phyloP scores from a whole-genome alignment of 2,888 invertebrate species.

The Tetrapedia diversipes region DNA sequence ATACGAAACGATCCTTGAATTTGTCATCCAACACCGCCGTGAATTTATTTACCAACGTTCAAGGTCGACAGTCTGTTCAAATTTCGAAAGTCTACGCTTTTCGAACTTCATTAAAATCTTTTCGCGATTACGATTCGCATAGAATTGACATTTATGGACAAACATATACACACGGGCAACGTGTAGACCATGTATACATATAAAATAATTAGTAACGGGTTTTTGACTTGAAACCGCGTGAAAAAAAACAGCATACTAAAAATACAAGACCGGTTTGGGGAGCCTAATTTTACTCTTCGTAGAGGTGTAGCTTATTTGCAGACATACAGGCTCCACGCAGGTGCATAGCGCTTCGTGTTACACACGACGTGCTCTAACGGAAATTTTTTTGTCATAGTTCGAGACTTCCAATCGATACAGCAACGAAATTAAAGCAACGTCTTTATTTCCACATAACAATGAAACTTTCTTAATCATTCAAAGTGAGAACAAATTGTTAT shows the following conservation, averaged over 20 bases:
- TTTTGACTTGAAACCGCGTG: neutral
- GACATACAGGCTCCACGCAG: neutral
- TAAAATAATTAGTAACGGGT: neutral
- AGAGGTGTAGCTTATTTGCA: neutral
- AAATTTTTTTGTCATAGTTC: neutral
- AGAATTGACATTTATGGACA: too few relatives aligned
- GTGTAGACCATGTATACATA: neutral
- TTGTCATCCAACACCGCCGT: conserved; percentile 38
- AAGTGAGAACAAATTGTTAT: too few relatives aligned
- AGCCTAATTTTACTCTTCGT: conserved; percentile 19
- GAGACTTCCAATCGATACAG: too few relatives aligned
- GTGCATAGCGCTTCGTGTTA: neutral
- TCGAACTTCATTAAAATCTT: neutral
- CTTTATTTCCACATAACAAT: too few relatives aligned
- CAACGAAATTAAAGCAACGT: neutral
- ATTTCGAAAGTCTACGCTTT: conserved; percentile 31
- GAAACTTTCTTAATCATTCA: too few relatives aligned
- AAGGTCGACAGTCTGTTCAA: conserved; percentile 37
- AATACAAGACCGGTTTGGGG: conserved; percentile 16
- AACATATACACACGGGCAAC: neutral
- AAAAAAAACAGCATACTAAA: conserved; percentile 7
- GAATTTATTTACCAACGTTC: conserved; percentile 47
- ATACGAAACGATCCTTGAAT: conserved; percentile 48
- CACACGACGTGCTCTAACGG: neutral
- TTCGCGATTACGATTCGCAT: neutral